Conservation (phyloP, 2,113 vertebrate genomes). For the Silurus meridionalis region DNA sequence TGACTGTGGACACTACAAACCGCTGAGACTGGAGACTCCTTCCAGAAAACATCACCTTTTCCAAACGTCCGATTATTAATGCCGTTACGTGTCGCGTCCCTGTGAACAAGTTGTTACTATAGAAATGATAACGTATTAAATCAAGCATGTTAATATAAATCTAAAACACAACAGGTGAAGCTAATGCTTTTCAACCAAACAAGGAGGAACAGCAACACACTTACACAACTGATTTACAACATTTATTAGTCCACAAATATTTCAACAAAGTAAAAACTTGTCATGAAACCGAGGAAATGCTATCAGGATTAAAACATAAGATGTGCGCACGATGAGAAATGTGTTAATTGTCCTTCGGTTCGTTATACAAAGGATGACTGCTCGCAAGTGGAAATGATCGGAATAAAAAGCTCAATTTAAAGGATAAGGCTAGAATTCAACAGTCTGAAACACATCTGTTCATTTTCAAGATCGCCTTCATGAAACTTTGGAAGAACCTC, state of each 20-base stretch:
- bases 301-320: background rate
- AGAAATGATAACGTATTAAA: no score
- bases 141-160: no score
- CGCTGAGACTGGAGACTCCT: background rate
- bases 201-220: background rate
- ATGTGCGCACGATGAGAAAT: background rate
- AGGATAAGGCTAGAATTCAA: background rate
- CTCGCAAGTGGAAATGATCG: background rate
- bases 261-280: conserved; percentile 41
- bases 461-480: conserved; percentile 34
- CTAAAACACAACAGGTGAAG: background rate
- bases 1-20: background rate
- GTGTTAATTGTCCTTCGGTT: background rate
- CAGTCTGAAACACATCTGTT: conserved; percentile 12
- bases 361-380: background rate
- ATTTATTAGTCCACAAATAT: conserved; percentile 54
- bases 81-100: no score
- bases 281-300: background rate
- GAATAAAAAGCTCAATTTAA: background rate
- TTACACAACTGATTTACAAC: conserved; percentile 1
- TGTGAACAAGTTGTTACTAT: no score
- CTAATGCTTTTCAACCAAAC: background rate
- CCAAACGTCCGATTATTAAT: no score
- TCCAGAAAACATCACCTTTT: background rate
- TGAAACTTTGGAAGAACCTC: background rate